These are phyloP conservation scores for Allolobophora icterica DNA, from an alignment of 2,888 invertebrate species.

Conservation along the genomic window DNA sequence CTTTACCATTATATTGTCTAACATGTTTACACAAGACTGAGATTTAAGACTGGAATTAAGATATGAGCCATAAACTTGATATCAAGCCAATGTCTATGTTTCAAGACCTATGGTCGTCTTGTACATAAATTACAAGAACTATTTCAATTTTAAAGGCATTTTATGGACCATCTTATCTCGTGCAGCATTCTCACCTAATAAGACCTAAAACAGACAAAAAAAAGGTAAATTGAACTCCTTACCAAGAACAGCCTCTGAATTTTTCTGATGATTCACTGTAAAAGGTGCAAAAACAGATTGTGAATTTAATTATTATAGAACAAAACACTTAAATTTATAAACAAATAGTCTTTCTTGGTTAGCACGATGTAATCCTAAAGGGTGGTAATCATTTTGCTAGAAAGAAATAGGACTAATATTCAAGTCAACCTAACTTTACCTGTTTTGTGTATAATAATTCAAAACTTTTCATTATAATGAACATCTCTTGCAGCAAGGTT, in stretches of 20 bases:
- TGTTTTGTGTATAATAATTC: too few relatives aligned
- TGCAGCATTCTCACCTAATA: not conserved
- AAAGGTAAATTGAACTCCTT: not conserved
- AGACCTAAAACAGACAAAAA: not conserved
- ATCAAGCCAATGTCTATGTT: not conserved
- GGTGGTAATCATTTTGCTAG: too few relatives aligned
- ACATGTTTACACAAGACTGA: not conserved
- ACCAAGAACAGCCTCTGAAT: conserved; percentile 17
- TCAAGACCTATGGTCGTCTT: not conserved
- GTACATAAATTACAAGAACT: not conserved
- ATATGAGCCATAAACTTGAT: not conserved
- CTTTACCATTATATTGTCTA: not conserved
- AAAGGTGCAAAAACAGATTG: not conserved
- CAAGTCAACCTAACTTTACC: too few relatives aligned
- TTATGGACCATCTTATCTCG: not conserved
- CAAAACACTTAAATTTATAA: not conserved
- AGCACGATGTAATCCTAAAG: too few relatives aligned
- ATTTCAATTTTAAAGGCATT: not conserved
- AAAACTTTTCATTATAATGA: too few relatives aligned
- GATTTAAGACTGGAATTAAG: not conserved
- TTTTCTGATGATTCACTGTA: conserved; percentile 1
- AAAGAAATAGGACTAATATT: too few relatives aligned
- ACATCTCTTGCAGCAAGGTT: too few relatives aligned
- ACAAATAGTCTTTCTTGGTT: not conserved
- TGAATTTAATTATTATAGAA: not conserved